A percentile compares a stretch with the other conserved stretches of the same genome.
phyloP scores from a whole-genome alignment of 2,797 vertebrate genomes.

The Poeciliopsis turneri region DNA sequence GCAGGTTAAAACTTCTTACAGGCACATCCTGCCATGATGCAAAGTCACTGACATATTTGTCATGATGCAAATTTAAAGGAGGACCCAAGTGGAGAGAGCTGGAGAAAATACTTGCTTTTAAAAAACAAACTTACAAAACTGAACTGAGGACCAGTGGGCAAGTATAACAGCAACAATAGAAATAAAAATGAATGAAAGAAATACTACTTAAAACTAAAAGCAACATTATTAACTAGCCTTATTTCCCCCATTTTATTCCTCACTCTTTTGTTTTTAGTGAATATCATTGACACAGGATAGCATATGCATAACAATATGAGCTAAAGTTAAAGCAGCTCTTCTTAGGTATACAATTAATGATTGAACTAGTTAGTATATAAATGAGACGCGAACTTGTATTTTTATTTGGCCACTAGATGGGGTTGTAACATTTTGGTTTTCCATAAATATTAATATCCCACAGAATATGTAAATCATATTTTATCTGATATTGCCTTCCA shows the following conservation, averaged over 20 bases:
- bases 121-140: too few relatives aligned
- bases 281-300: neutral
- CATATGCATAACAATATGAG: neutral
- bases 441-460: neutral
- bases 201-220: neutral
- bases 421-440: neutral
- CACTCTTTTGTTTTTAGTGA: neutral
- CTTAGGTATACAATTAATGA: neutral
- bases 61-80: too few relatives aligned
- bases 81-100: too few relatives aligned
- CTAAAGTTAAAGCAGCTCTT: neutral
- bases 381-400: neutral
- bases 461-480: neutral
- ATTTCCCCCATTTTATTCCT: neutral
- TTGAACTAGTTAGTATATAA: neutral
- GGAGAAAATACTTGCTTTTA: too few relatives aligned
- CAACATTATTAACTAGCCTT: neutral
- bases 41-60: too few relatives aligned
- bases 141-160: too few relatives aligned
- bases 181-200: neutral
- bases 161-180: neutral
- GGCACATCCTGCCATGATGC: too few relatives aligned
- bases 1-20: too few relatives aligned
- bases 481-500: too few relatives aligned
- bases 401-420: conserved; percentile 39